Conservation (phyloP, 2,797 vertebrate genomes). For the Ctenosaura bakeri region DNA sequence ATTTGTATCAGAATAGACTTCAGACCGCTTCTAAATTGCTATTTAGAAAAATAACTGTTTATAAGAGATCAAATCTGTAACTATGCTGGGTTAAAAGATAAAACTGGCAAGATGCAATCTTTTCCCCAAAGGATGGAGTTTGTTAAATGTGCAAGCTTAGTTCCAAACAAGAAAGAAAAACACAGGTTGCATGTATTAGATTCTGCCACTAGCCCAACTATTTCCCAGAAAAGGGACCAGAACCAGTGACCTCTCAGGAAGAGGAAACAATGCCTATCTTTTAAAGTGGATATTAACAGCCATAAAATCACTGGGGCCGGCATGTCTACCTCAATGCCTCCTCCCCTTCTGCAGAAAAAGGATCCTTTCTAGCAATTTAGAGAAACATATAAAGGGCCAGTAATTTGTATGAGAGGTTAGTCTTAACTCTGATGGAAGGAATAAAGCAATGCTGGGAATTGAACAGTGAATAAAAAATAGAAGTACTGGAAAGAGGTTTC, state of each 20-base stretch:
- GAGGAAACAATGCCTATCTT: conserved; percentile 49
- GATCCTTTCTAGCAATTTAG: conserved; percentile 68
- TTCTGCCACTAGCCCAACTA: conserved; percentile 37
- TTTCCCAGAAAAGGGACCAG: conserved; percentile 42
- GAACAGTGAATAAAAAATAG: conserved; percentile 66
- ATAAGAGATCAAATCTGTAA: neutral
- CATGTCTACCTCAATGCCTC: conserved; percentile 63
- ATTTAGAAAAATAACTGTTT: neutral
- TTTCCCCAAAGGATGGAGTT: neutral
- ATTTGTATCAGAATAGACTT: neutral
- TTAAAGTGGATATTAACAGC: conserved; percentile 62
- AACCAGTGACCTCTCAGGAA: conserved; percentile 52
- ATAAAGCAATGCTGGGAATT: conserved; percentile 72
- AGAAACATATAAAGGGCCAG: conserved; percentile 68
- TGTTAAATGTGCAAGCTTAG: conserved; percentile 8
- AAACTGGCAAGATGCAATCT: neutral
- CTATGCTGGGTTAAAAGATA: neutral
- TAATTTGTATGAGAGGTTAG: conserved; percentile 76
- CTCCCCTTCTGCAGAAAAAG: conserved; percentile 48
- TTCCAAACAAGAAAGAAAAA: conserved; percentile 31
- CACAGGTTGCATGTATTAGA: conserved; percentile 12
- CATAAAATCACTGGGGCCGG: conserved; percentile 73
- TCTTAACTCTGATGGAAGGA: conserved; percentile 65
- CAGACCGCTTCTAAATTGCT: neutral
- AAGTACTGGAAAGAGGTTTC: conserved; percentile 67